These are phyloP conservation scores for Troides helena DNA, from an alignment of 2,888 invertebrate genomes.

Conservation along the genomic window DNA sequence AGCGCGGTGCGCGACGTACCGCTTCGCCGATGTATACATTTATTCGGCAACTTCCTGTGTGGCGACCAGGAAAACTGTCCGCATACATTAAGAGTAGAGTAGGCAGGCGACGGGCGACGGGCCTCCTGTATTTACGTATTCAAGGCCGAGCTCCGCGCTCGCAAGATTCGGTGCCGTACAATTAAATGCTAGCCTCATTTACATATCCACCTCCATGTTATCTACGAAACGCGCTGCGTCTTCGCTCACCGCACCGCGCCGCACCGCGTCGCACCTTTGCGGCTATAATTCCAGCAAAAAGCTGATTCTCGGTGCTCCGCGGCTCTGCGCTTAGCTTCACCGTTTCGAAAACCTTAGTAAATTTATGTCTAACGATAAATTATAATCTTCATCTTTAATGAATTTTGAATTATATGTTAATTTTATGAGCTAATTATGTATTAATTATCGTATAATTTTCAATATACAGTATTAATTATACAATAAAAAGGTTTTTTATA, in stretches of 20 bases:
- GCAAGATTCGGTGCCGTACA: slow-evolving; percentile 23
- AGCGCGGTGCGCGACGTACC: too few relatives aligned
- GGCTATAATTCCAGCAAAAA: not conserved
- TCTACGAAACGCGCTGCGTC: not conserved
- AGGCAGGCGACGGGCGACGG: not conserved
- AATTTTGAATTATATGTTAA: too few relatives aligned
- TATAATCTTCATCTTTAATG: too few relatives aligned
- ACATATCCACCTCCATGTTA: slow-evolving; percentile 14
- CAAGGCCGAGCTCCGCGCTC: slow-evolving; percentile 19
- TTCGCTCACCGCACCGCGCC: not conserved
- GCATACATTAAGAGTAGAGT: slow-evolving; percentile 1
- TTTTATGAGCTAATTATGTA: too few relatives aligned
- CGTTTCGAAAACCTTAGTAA: too few relatives aligned
- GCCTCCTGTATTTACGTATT: slow-evolving; percentile 15
- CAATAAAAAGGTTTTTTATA: too few relatives aligned
- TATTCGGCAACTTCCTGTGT: not conserved
- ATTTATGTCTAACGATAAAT: too few relatives aligned
- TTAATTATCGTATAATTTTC: not conserved
- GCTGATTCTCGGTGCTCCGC: not conserved
- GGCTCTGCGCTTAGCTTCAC: too few relatives aligned
- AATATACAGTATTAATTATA: too few relatives aligned
- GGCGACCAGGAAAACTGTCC: slow-evolving; percentile 10
- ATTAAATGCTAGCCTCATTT: slow-evolving; percentile 22
- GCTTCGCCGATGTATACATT: not conserved
- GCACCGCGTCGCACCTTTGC: not conserved